phyloP scores from a whole-genome alignment of 2,797 vertebrate genomes.

The Novumbra hubbsi region DNA sequence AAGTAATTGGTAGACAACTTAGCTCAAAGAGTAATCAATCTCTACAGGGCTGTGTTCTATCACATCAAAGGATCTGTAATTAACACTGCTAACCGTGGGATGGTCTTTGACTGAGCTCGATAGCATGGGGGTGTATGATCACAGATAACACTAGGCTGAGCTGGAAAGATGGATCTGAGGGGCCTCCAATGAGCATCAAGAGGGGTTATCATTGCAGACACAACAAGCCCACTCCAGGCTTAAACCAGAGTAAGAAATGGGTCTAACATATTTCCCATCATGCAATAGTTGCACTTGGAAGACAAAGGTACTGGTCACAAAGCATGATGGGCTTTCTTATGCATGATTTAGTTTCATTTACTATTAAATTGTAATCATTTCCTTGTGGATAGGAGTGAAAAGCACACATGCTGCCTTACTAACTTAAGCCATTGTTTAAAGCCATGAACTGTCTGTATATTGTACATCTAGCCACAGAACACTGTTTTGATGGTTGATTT shows the following conservation, averaged over 20 bases:
- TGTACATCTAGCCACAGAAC: background rate
- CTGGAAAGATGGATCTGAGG: constrained; percentile 64
- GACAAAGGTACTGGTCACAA: constrained; percentile 43
- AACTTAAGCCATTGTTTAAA: background rate
- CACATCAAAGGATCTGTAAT: constrained; percentile 98
- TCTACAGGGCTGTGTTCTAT: constrained; percentile 97
- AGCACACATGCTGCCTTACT: background rate
- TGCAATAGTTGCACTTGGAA: constrained; percentile 51
- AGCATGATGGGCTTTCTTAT: background rate
- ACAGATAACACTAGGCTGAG: constrained; percentile 71
- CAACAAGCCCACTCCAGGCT: constrained; percentile 35
- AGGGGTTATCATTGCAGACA: constrained; percentile 59
- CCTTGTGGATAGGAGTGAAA: background rate
- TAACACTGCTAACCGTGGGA: constrained; percentile 88
- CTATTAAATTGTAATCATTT: background rate
- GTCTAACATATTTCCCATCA: constrained; percentile 28
- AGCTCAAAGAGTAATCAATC: constrained; percentile 99
- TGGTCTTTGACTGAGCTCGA: constrained; percentile 73
- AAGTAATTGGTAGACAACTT: constrained; percentile 99
- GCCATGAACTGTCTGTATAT: background rate
- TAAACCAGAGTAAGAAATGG: constrained; percentile 37
- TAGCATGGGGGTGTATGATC: constrained; percentile 69
- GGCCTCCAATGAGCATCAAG: constrained; percentile 60
- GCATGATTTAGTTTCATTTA: background rate
- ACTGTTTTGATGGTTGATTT: constrained; percentile 6